These are phyloP conservation scores for Polyommatus iphigenia DNA, from an alignment of 2,888 invertebrate genomes.

Conservation along the genomic window DNA sequence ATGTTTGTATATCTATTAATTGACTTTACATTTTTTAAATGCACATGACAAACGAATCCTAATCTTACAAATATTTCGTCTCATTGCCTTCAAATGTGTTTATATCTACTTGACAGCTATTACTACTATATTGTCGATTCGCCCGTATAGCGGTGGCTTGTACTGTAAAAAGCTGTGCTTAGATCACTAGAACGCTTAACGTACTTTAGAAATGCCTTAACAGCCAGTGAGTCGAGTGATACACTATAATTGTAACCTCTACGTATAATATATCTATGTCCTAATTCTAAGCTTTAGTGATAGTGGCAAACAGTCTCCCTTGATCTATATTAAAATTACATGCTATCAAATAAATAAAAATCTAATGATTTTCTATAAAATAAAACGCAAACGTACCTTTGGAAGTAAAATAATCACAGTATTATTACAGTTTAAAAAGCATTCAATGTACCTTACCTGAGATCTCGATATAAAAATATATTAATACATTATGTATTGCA, in stretches of 20 bases:
- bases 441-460: conserved; percentile 52
- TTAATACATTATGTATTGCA: conserved; percentile 52
- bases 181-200: conserved; percentile 33
- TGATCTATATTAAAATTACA: conserved; percentile 41
- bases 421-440: conserved; percentile 59
- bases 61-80: conserved; percentile 41
- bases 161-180: conserved; percentile 48
- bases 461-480: conserved; percentile 69
- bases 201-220: conserved; percentile 31
- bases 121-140: conserved; percentile 66
- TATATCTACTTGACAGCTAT: conserved; percentile 45
- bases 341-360: conserved; percentile 43
- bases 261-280: conserved; percentile 34
- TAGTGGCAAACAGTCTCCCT: conserved; percentile 42
- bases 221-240: conserved; percentile 34
- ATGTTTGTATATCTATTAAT: background rate
- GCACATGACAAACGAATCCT: conserved; percentile 44
- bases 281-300: conserved; percentile 37
- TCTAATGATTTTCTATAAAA: conserved; percentile 45
- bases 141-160: conserved; percentile 52
- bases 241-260: conserved; percentile 35
- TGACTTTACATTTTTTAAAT: conserved; percentile 24
- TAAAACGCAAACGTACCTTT: conserved; percentile 44
- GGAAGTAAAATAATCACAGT: conserved; percentile 68
- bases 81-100: conserved; percentile 55